Conservation (phyloP, 2,888 invertebrate genomes). For the Lasioglossum oenotherae region DNA sequence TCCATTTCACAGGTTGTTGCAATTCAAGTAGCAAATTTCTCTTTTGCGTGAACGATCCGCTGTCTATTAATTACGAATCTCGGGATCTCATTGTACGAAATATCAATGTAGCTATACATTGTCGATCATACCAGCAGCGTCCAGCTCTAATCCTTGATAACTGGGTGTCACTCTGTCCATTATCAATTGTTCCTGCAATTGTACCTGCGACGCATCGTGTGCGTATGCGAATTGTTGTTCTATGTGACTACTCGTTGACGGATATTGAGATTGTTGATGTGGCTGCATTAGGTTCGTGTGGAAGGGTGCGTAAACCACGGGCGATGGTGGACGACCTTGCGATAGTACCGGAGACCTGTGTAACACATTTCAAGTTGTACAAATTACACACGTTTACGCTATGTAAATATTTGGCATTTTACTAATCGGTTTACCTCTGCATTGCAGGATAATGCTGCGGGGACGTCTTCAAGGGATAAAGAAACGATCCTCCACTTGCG, state of each 20-base stretch:
- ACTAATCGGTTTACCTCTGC: conserved; percentile 66
- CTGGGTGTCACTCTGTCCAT: conserved; percentile 64
- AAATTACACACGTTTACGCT: neutral
- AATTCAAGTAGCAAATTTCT: too few species aligned
- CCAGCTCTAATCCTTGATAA: conserved; percentile 64
- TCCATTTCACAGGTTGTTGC: neutral
- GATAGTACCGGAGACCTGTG: conserved; percentile 74
- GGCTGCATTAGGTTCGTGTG: conserved; percentile 67
- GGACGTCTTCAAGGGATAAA: conserved; percentile 66
- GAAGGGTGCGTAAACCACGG: conserved; percentile 73
- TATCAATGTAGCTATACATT: neutral
- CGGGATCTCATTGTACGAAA: neutral
- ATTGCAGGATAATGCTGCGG: conserved; percentile 63
- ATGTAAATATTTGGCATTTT: neutral
- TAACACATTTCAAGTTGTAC: conserved; percentile 31
- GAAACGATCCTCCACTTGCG: conserved; percentile 59
- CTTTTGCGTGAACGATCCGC: too few species aligned
- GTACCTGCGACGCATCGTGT: conserved; percentile 50
- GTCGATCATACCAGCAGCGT: conserved; percentile 64
- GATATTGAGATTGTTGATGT: conserved; percentile 65
- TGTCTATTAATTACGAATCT: neutral
- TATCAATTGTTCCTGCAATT: conserved; percentile 57
- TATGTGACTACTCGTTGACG: conserved; percentile 47
- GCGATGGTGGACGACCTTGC: conserved; percentile 73
- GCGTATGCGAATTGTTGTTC: conserved; percentile 63